A percentile compares a stretch with the other conserved stretches of the same genome.
Conservation (phyloP, 2,888 invertebrate genomes). For the Drosophila subsilvestris region DNA sequence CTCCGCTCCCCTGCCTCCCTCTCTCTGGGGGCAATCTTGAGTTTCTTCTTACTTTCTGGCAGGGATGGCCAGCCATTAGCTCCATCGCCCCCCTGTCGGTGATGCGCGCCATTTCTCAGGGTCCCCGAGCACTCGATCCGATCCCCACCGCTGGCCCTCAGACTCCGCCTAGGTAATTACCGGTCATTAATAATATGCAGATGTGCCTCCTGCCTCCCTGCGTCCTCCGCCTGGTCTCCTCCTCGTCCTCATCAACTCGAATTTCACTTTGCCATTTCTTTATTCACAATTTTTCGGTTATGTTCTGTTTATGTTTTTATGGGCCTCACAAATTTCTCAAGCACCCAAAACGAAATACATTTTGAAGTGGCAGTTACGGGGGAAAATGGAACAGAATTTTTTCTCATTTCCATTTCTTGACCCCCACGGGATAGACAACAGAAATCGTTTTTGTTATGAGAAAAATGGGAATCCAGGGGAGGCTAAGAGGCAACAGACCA, state of each 20-base stretch:
- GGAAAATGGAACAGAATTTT: constrained; percentile 53
- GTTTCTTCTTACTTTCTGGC: constrained; percentile 30
- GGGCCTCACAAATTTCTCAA: constrained; percentile 62
- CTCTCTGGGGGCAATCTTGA: constrained; percentile 7
- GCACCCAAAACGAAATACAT: constrained; percentile 42
- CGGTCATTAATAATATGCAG: constrained; percentile 79
- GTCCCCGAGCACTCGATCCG: constrained; percentile 3
- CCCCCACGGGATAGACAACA: constrained; percentile 63
- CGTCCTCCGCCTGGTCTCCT: not conserved
- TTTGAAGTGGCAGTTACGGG: constrained; percentile 65
- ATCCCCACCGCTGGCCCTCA: constrained; percentile 23
- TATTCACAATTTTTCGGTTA: constrained; percentile 50
- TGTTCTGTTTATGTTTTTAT: constrained; percentile 74
- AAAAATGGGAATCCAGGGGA: constrained; percentile 32
- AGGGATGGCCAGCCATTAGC: constrained; percentile 60
- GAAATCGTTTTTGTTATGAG: constrained; percentile 53
- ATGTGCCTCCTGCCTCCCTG: constrained; percentile 48
- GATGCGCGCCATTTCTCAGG: constrained; percentile 58
- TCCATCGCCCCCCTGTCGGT: constrained; percentile 42
- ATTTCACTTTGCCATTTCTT: constrained; percentile 55
- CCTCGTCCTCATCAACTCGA: constrained; percentile 30
- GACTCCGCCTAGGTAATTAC: constrained; percentile 66
- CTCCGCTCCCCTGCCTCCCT: constrained; percentile 4
- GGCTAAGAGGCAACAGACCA: not conserved
- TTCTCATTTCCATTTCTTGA: constrained; percentile 39